Percentiles rank a stretch among this genome's conserved stretches.
phyloP scores from a whole-genome alignment of 1,140 invertebrate species.

The Drosophila athabasca region DNA sequence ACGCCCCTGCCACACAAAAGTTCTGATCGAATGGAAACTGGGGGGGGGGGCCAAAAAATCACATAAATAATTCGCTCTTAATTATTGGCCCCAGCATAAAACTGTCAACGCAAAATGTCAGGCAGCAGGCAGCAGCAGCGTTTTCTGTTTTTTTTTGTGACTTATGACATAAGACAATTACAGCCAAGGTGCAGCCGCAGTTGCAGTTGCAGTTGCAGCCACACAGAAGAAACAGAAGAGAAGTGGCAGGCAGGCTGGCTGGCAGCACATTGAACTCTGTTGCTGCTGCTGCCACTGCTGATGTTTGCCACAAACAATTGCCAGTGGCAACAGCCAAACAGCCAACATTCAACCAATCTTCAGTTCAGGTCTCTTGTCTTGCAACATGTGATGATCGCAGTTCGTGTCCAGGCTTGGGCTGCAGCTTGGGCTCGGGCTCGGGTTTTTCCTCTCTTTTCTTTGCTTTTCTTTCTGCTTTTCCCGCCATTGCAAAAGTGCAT shows the following conservation, averaged over 20 bases:
- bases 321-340: conserved; percentile 20
- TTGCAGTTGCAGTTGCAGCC: background rate
- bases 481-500: conserved; percentile 55
- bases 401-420: conserved; percentile 16
- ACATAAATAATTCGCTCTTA: conserved; percentile 65
- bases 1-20: conserved; percentile 26
- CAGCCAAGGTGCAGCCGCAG: conserved; percentile 59
- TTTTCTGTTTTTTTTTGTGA: conserved; percentile 42
- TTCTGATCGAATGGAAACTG: conserved; percentile 4
- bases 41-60: background rate
- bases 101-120: conserved; percentile 72
- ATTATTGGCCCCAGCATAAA: conserved; percentile 60
- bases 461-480: conserved; percentile 17
- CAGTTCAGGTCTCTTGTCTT: conserved; percentile 11
- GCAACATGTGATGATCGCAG: conserved; percentile 35
- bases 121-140: conserved; percentile 10
- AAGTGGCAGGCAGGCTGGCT: conserved; percentile 22
- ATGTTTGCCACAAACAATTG: conserved; percentile 32
- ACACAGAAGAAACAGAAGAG: conserved; percentile 10
- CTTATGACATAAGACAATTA: conserved; percentile 79
- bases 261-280: conserved; percentile 44
- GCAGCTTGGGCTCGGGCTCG: conserved; percentile 17
- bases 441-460: background rate
- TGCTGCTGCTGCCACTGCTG: conserved; percentile 3
- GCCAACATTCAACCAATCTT: background rate